phyloP scores from a whole-genome alignment of 2,113 vertebrate genomes.

The Otolemur garnettii region DNA sequence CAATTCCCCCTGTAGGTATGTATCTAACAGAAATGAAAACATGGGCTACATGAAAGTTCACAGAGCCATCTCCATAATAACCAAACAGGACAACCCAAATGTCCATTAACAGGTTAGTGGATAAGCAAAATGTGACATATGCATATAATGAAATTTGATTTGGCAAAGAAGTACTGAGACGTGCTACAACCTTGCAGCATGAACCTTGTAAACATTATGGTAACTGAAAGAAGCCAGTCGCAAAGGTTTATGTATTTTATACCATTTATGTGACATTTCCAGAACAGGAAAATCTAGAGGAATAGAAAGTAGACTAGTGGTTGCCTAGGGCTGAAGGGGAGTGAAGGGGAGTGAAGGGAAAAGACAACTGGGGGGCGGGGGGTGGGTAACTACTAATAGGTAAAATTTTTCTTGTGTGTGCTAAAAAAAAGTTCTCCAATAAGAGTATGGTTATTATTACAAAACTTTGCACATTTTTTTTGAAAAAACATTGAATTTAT shows the following conservation, averaged over 20 bases:
- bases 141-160: background rate
- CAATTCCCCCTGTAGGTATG: background rate
- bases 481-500: background rate
- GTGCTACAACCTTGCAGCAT: background rate
- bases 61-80: background rate
- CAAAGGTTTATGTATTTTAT: background rate
- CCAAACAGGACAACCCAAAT: background rate
- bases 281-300: background rate
- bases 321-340: background rate
- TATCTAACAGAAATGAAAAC: background rate
- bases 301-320: background rate
- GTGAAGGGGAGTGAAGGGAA: too few relatives aligned
- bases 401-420: background rate
- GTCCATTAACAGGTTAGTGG: background rate
- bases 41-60: background rate
- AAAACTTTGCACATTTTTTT: background rate
- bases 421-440: background rate
- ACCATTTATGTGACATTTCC: background rate
- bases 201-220: background rate
- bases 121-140: background rate
- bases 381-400: background rate
- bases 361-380: background rate
- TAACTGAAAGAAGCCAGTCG: background rate
- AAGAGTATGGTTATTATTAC: background rate
- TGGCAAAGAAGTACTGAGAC: background rate